A percentile compares a stretch with the other conserved stretches of the same genome.
These are phyloP conservation scores for Drosophila seguyi DNA, from an alignment of 1,140 invertebrate genomes.

Conservation along the genomic window DNA sequence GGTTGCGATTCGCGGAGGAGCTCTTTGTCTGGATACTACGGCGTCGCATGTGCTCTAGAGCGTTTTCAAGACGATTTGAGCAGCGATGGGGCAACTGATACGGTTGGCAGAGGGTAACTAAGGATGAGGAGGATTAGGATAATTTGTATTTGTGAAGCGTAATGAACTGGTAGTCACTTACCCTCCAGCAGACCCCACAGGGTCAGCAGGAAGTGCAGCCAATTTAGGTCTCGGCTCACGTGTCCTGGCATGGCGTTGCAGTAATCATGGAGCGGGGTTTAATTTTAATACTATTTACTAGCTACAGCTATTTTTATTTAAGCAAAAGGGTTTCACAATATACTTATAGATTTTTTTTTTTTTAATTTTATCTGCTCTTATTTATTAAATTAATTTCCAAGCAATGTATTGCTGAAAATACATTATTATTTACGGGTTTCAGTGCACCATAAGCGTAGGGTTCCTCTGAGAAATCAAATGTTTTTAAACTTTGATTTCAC, in stretches of 20 bases:
- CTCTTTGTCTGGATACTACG: constrained; percentile 81
- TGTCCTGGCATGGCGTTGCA: constrained; percentile 28
- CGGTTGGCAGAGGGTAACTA: constrained; percentile 56
- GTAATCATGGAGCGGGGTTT: constrained; percentile 18
- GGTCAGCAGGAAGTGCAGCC: constrained; percentile 46
- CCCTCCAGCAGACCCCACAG: constrained; percentile 49
- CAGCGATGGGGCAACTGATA: constrained; percentile 81
- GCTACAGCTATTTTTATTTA: not conserved
- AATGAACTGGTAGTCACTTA: constrained; percentile 21
- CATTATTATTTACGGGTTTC: not conserved
- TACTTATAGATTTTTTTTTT: not conserved
- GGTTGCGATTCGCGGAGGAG: constrained; percentile 28
- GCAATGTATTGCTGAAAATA: not conserved
- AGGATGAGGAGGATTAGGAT: not conserved
- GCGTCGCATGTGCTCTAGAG: constrained; percentile 86
- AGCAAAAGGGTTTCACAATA: not conserved
- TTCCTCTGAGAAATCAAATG: not conserved
- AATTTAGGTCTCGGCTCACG: constrained; percentile 19
- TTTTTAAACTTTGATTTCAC: too few relatives aligned
- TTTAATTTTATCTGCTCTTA: not conserved
- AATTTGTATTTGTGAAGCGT: not conserved
- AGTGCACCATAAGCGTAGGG: not conserved
- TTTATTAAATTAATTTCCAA: too few relatives aligned
- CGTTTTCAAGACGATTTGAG: constrained; percentile 86
- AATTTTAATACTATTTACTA: not conserved